Conservation (phyloP, 37 sponge, comb jelly and placozoan genomes). For the Beroe ovata region DNA sequence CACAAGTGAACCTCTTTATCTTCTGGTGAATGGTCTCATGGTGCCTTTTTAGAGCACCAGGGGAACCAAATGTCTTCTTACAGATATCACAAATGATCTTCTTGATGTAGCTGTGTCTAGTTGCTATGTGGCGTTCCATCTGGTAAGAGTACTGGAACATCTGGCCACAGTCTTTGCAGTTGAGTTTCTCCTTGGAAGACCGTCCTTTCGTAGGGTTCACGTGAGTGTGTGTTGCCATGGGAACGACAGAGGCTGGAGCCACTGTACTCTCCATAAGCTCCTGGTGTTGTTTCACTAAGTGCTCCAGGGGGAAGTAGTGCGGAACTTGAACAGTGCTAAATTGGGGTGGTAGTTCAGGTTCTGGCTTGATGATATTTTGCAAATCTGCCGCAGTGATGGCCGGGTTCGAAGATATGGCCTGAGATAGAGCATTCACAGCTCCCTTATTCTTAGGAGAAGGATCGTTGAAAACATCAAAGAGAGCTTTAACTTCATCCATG, state of each 20-base stretch:
- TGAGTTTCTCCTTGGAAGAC: slow-evolving; percentile 61
- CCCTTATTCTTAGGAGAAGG: slow-evolving; percentile 52
- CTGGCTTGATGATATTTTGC: slow-evolving; percentile 50
- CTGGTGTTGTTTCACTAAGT: slow-evolving; percentile 44
- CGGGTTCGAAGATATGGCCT: slow-evolving; percentile 18
- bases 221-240: slow-evolving; percentile 12
- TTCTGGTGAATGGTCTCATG: slow-evolving; percentile 65
- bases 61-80: slow-evolving; percentile 60
- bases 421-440: slow-evolving; percentile 48
- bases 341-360: background rate
- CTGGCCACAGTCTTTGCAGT: slow-evolving; percentile 59
- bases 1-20: slow-evolving; percentile 63
- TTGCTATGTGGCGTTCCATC: slow-evolving; percentile 66
- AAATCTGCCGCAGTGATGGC: slow-evolving; percentile 31
- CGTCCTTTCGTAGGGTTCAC: slow-evolving; percentile 3
- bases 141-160: slow-evolving; percentile 67
- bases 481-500: slow-evolving; percentile 65
- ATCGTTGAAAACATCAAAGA: slow-evolving; percentile 65
- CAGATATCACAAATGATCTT: slow-evolving; percentile 67
- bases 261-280: background rate
- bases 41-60: slow-evolving; percentile 54
- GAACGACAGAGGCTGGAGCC: background rate
- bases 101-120: slow-evolving; percentile 66
- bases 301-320: slow-evolving; percentile 60
- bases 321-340: background rate